Evolutionary conservation across 2,797 vertebrate genomes (phyloP), one percentile per base, ranked within the genome.

Genomic region (Gorsachius magnificus): DNA sequence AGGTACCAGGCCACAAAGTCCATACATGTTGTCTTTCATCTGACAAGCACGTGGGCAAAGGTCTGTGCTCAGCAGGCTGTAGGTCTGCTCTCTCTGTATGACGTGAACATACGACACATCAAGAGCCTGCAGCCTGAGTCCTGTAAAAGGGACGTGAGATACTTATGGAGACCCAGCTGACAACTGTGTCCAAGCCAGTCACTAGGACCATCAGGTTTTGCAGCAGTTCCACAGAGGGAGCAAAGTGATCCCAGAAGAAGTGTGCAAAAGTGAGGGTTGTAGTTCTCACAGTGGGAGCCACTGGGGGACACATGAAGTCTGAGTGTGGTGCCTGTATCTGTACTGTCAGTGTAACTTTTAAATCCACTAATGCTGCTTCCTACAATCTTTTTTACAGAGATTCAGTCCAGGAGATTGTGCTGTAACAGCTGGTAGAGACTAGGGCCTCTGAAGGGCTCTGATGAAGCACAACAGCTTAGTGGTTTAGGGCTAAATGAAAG

Each of bases 401-500:
- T 77, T 79, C 92, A 65, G 46, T 29, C 33, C 26, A n/a, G 66
- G 53, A 95, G 57, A 93, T 24, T 90, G 74, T 82, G 71, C 53
- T 61, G 41, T 25, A 84, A 81, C 90, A 97, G 91, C 87, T 94
- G 92, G 89, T 72, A 88, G 63, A 95, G 79, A 78, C 76, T 15
- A 87, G 5, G 22, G 65, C 45, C 82, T 91, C 85, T 53, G 64
- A 75, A 68, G 63, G 46, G 33, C 57, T 84, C 48, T 75, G 86
- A 92, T 85, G 88, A 95, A 94, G 77, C 66, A 58, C 82, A 93
- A 70, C 61, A 79, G 93, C 90, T 93, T 92, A 95, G 70, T 51
- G 69, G 93, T 84, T 92, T 82, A 87, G 83, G 81, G 83, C 48
- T 94, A 93, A 95, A 96, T 70, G 29, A 80, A 94, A 94, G 72